A percentile compares a stretch with the other conserved stretches of the same genome.
Evolutionary conservation across 2,797 vertebrate genomes (phyloP).

Genomic region (Distichodus sexfasciatus): DNA sequence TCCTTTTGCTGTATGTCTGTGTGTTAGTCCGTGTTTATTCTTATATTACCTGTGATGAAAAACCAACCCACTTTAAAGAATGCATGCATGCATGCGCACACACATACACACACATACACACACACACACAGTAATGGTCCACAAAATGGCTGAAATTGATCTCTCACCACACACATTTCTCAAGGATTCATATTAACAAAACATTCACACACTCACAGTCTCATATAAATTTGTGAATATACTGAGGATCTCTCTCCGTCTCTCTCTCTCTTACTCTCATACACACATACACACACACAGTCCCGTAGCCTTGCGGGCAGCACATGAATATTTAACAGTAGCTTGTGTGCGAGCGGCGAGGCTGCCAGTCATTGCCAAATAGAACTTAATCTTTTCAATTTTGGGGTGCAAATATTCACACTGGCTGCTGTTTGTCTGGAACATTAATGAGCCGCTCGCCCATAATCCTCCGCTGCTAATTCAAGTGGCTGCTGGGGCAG

Average conservation of each 20-base stretch:
- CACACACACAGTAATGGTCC: not conserved
- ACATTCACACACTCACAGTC: conserved; percentile 56
- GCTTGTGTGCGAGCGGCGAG: conserved; percentile 90
- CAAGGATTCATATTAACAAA: conserved; percentile 28
- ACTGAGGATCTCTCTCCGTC: conserved; percentile 44
- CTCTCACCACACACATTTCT: conserved; percentile 26
- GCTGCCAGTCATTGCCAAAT: conserved; percentile 99
- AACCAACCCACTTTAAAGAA: not conserved
- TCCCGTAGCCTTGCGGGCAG: conserved; percentile 71
- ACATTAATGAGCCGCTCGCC: conserved; percentile 98
- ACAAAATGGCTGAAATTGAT: conserved; percentile 35
- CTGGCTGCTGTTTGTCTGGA: conserved; percentile 99
- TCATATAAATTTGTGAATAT: conserved; percentile 20
- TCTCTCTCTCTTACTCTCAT: conserved; percentile 77
- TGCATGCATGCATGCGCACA: not conserved
- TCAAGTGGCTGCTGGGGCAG: conserved; percentile 93
- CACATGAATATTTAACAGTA: conserved; percentile 99
- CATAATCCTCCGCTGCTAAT: conserved; percentile 99
- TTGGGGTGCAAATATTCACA: conserved; percentile 99
- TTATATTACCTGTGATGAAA: no score
- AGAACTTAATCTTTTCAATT: conserved; percentile 99
- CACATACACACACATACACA: not conserved
- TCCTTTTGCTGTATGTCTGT: no score
- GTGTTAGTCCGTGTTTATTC: no score
- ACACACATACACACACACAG: conserved; percentile 74